phyloP scores from a whole-genome alignment of 2,797 vertebrate genomes.

The Margarornis squamiger region DNA sequence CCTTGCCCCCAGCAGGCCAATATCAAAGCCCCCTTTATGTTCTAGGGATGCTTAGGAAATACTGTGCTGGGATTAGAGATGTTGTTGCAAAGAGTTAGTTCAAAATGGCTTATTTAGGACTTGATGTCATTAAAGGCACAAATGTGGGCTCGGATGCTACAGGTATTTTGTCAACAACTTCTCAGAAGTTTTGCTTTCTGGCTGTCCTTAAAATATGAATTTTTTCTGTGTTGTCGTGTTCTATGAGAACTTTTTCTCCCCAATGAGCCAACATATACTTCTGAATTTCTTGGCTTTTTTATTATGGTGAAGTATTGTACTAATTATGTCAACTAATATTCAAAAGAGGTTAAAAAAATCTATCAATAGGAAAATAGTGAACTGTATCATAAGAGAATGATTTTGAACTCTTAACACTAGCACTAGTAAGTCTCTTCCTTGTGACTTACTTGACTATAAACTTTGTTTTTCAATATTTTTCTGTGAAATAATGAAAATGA shows the following conservation, averaged over 20 bases:
- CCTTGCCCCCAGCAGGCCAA: neutral
- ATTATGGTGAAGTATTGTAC: neutral
- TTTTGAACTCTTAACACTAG: neutral
- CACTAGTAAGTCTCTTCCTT: neutral
- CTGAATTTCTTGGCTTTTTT: neutral
- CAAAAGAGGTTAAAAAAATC: neutral
- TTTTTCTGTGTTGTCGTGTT: neutral
- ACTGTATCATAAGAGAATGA: neutral
- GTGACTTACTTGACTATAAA: neutral
- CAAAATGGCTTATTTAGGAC: neutral
- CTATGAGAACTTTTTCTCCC: neutral
- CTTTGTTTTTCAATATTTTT: neutral
- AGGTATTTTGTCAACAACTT: too few species aligned
- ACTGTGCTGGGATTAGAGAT: neutral
- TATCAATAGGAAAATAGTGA: neutral
- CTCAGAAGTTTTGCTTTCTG: neutral
- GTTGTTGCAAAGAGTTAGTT: neutral
- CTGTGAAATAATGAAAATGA: neutral
- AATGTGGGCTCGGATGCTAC: neutral
- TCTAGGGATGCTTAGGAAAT: neutral
- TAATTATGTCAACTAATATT: neutral
- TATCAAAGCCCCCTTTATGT: neutral
- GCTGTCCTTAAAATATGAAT: neutral
- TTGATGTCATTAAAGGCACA: neutral
- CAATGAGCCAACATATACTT: neutral